These are phyloP conservation scores for Butorides virescens DNA, from an alignment of 2,113 vertebrate genomes.

Conservation along the genomic window DNA sequence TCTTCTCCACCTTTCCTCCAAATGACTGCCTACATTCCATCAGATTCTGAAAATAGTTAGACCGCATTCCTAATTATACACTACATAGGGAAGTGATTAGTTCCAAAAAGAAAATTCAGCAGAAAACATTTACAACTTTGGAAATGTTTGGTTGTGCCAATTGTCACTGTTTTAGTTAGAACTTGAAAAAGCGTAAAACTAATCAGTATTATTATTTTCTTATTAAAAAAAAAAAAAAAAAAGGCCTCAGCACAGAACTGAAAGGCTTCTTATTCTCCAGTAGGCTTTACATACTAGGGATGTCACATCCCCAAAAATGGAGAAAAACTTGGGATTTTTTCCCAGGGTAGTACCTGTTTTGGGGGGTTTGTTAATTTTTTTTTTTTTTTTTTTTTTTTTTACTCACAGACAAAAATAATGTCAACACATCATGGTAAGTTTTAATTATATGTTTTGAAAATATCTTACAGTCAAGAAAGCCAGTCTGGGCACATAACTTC, in stretches of 20 bases:
- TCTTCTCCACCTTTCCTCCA: background rate
- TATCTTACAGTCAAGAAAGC: background rate
- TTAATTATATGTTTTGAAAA: background rate
- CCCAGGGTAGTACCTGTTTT: background rate
- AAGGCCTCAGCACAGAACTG: background rate
- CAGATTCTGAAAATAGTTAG: background rate
- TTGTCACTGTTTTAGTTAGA: background rate
- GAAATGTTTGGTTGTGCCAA: background rate
- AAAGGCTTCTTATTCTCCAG: background rate
- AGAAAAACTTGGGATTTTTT: background rate
- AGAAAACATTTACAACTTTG: background rate
- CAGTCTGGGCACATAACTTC: background rate
- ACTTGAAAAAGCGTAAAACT: background rate
- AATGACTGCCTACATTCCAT: background rate
- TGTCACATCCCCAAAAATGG: background rate
- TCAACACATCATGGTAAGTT: background rate
- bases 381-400: background rate
- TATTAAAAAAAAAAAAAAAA: background rate
- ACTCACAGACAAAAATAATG: background rate
- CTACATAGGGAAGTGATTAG: background rate
- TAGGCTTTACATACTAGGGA: background rate
- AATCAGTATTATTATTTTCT: background rate
- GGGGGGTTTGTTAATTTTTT: background rate
- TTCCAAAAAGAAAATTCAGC: background rate
- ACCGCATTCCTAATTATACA: background rate